Percentiles rank a stretch among this genome's conserved stretches.
phyloP scores from a whole-genome alignment of 53 echinoderm and acorn worm species.

The Luidia sarsii region DNA sequence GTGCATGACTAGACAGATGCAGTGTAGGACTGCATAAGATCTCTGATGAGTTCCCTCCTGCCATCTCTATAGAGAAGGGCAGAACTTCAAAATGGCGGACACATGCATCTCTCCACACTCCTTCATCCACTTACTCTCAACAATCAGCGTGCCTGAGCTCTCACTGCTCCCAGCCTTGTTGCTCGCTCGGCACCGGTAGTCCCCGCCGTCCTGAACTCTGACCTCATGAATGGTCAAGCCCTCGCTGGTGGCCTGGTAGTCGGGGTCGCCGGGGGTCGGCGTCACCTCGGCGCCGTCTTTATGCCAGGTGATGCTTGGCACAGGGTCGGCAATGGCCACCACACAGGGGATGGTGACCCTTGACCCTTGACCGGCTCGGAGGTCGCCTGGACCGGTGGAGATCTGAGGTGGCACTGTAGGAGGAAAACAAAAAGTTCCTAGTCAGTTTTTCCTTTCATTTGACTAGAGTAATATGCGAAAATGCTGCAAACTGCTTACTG shows the following conservation, averaged over 20 bases:
- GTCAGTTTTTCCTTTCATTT: no score
- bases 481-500: no score
- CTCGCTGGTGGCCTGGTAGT: constrained; percentile 70
- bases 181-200: constrained; percentile 68
- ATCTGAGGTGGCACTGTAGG: constrained; percentile 83
- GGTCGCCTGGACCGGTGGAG: constrained; percentile 56
- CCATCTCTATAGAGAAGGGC: not conserved
- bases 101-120: not conserved
- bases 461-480: no score
- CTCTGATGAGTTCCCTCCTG: no score
- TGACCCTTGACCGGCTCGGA: constrained; percentile 60
- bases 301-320: constrained; percentile 74
- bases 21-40: no score
- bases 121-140: constrained; percentile 93
- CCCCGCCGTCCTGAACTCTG: constrained; percentile 64
- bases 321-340: constrained; percentile 80
- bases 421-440: not conserved
- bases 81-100: not conserved
- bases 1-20: no score
- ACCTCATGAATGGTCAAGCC: constrained; percentile 70
- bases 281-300: constrained; percentile 64
- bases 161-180: constrained; percentile 77
- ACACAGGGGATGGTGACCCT: constrained; percentile 69
- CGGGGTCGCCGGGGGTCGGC: constrained; percentile 48
- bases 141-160: constrained; percentile 68